Evolutionary conservation across 2,888 invertebrate genomes (phyloP), one percentile per base, ranked within the genome.

Genomic region (Mechanitis messenoides): DNA sequence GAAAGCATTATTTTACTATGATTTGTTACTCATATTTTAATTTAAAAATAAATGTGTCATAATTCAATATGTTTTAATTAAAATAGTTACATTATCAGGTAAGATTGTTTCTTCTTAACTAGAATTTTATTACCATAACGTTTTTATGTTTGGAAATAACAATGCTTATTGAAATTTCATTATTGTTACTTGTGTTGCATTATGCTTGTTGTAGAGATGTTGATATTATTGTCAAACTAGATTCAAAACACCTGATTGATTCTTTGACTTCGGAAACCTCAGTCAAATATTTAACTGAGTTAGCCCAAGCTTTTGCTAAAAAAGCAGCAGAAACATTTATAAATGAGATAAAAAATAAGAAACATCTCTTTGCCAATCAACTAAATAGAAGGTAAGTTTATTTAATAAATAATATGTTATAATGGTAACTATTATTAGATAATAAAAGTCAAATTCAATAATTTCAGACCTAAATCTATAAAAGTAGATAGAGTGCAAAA

Each of bases 271-370:
- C 74, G 1, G 66, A 79, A 0, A 65, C 78, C 1, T 72, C 74
- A 0, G 72, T 77, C 2, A 72, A 75, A 9, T 79, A 78, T 61
- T 66, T 81, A 0, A 70, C 71, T 55, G 59, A 68, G 20, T 60
- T 82, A 28, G 79, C 78, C 0, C 73, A 76, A 53, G 69, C 76
- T 0, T 77, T 82, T 42, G 79, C 79, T 0, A 58, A 70, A 5
- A 77, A 74, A 56, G 76, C 79, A 0, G 78, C 79, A 0, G 61
- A 74, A 35, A 71, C 74, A 61, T 75, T 79, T 31, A 64, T 81
- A n/a, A 63, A 68, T 3, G 75, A 75, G 68, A 72, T 80, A 42
- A 72, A 68, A 55, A 71, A 68, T 33, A 74, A 63, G 28, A 45
- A 59, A 45, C 33, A 60, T 56, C 47, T 58, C 4, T 20, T 20